These are phyloP conservation scores for Edolisoma coerulescens DNA, from an alignment of 2,113 vertebrate species.

Conservation along the genomic window DNA sequence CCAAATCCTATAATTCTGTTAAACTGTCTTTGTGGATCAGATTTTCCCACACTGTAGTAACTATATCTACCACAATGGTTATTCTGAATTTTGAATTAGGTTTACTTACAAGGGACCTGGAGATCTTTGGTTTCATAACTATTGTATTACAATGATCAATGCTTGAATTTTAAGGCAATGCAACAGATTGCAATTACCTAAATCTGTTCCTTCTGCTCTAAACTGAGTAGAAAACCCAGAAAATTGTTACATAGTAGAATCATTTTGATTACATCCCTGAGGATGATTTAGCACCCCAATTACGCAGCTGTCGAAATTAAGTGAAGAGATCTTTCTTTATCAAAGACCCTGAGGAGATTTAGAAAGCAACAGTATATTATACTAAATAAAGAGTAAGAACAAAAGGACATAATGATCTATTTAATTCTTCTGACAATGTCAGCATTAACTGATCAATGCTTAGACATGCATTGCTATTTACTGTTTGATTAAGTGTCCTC, in stretches of 20 bases:
- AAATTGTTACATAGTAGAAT: background rate
- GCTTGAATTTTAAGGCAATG: background rate
- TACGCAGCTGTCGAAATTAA: slow-evolving; percentile 16
- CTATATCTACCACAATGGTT: background rate
- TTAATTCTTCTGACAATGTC: background rate
- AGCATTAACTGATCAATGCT: slow-evolving; percentile 12
- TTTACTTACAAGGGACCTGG: background rate
- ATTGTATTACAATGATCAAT: background rate
- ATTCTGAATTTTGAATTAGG: background rate
- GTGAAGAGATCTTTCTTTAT: slow-evolving; percentile 17
- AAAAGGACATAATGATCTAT: background rate
- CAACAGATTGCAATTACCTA: background rate
- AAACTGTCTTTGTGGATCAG: background rate
- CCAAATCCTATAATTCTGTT: background rate
- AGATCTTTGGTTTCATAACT: background rate
- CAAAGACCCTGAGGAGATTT: background rate
- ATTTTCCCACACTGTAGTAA: background rate
- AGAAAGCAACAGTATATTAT: background rate
- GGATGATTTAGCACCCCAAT: slow-evolving; percentile 32
- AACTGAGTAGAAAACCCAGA: background rate
- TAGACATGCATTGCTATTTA: background rate
- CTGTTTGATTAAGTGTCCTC: background rate
- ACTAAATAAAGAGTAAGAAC: background rate
- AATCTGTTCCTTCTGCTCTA: background rate
- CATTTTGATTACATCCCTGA: background rate